Base-by-base conservation (phyloP, 2,888 invertebrate genomes). In the Phengaris alcon region DNA sequence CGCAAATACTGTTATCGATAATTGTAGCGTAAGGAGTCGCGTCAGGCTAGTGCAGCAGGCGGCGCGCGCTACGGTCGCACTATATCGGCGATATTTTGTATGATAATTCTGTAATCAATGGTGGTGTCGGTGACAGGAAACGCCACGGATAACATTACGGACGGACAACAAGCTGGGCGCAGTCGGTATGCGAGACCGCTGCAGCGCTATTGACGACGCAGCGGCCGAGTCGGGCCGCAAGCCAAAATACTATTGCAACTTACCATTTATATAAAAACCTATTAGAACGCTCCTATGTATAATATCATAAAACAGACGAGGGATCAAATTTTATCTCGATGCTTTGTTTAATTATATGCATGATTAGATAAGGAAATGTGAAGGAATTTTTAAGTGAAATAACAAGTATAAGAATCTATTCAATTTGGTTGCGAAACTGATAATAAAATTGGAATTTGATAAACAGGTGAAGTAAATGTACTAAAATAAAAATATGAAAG, bases 1-100 rank as follows among this genome's bases (percentile, higher is more conserved):
- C 76, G 79, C 80, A 81, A 81, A 82, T 79, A 79, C 68, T 78
- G 79, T 82, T 84, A 84, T 85, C 83, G 77, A 78, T 69, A 75
- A 74, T 78, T 74, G 77, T 77, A 77, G 75, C 75, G 78, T 78
- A 81, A 81, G 81, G 78, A 81, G 79, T 75, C 77, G 77, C 80
- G 77, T 78, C 77, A 77, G 75, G 68, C 78, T 77, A 76, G 78
- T 75, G 76, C 77, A 77, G 78, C 77, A 15, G 64, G 35, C 35
- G 64, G 22, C 6, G 22, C 35, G 12, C 76, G 80, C 77, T 77
- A 80, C 79, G 79, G 78, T 76, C 79, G 77, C 79, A 79, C 77
- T 76, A 77, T 82, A 82, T 82, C 81, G 81, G 79, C 73, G 74
- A 81, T 82, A 82, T 83, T 82, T 79, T 79, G 76, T 12, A 76